These are phyloP conservation scores for Cichlasoma orientale DNA, from an alignment of 2,797 vertebrate species.

Conservation along the genomic window DNA sequence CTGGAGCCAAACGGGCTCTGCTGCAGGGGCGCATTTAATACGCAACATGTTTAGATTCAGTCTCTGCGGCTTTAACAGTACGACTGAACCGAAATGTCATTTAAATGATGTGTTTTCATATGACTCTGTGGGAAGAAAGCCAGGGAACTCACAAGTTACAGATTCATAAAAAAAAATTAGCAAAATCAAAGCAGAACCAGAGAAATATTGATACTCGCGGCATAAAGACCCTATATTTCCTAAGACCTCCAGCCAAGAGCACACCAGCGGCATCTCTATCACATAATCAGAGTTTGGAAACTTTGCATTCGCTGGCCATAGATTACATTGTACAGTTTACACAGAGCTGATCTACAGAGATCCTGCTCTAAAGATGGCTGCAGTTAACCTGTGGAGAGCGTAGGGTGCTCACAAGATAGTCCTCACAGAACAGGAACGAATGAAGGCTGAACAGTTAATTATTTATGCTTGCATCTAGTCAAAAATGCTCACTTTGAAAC, in stretches of 20 bases:
- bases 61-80: not conserved
- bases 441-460: not conserved
- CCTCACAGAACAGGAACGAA: not conserved
- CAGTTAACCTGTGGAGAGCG: not conserved
- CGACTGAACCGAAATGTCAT: not conserved
- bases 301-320: not conserved
- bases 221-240: not conserved
- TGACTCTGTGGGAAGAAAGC: not conserved
- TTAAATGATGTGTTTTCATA: conserved; percentile 1
- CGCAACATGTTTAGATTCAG: not conserved
- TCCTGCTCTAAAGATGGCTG: not conserved
- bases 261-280: too few species aligned
- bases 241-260: not conserved
- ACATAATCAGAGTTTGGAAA: not conserved
- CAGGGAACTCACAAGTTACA: not conserved
- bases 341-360: not conserved
- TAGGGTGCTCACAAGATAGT: not conserved
- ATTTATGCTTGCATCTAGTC: not conserved
- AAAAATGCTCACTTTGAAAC: not conserved
- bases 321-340: not conserved
- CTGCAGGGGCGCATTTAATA: not conserved
- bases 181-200: not conserved
- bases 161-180: not conserved
- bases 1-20: conserved; percentile 18
- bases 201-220: not conserved